Conservation (phyloP, 2,888 invertebrate species). For the Hemithea aestivaria region DNA sequence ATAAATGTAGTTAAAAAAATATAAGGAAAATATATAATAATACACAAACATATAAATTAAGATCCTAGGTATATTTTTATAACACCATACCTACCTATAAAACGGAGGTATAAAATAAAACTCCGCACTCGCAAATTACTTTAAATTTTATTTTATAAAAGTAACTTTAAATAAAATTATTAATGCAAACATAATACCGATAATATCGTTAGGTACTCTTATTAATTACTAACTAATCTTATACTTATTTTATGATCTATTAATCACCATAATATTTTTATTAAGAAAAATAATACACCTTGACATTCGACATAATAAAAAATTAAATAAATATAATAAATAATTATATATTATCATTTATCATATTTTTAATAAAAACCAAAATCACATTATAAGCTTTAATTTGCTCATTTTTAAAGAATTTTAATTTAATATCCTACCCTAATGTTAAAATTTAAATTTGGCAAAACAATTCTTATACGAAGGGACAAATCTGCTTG, state of each 20-base stretch:
- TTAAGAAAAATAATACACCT: slow-evolving; percentile 6
- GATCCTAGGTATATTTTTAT: no score
- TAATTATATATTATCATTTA: no score
- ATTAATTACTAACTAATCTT: slow-evolving; percentile 10
- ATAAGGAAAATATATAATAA: no score
- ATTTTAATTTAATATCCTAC: slow-evolving; percentile 3
- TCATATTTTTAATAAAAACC: no score
- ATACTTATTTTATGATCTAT: slow-evolving; percentile 3
- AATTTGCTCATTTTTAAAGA: not conserved
- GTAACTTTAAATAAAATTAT: slow-evolving; percentile 56
- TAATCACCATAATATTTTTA: slow-evolving; percentile 17
- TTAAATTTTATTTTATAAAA: slow-evolving; percentile 66
- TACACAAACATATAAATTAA: no score
- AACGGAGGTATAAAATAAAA: no score
- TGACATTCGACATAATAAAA: no score
- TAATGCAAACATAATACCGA: slow-evolving; percentile 44
- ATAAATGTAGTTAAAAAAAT: no score
- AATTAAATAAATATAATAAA: no score
- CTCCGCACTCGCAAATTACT: slow-evolving; percentile 49
- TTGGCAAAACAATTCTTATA: slow-evolving; percentile 23
- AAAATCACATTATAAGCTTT: no score
- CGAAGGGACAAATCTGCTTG: slow-evolving; percentile 46
- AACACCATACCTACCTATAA: no score
- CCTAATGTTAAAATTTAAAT: slow-evolving; percentile 16
- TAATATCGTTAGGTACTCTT: slow-evolving; percentile 23